These are phyloP conservation scores for Tenebrosternarchus preto DNA, from an alignment of 2,113 vertebrate genomes.

Conservation along the genomic window DNA sequence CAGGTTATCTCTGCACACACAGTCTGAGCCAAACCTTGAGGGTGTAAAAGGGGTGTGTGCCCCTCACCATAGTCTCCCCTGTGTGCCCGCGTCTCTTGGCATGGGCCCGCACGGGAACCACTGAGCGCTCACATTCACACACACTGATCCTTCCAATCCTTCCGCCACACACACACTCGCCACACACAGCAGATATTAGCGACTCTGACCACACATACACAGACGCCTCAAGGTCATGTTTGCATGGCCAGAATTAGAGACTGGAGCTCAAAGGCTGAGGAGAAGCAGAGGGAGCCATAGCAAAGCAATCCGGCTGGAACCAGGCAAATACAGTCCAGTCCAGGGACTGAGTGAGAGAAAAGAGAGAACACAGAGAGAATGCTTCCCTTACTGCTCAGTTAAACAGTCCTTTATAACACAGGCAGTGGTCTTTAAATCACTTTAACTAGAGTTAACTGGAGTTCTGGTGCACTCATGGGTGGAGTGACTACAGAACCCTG, in stretches of 20 bases:
- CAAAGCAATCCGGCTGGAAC: conserved; percentile 60
- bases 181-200: conserved; percentile 50
- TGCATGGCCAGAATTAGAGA: conserved; percentile 60
- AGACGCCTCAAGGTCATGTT: conserved; percentile 62
- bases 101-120: too few relatives aligned
- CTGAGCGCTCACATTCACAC: conserved; percentile 35
- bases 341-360: too few relatives aligned
- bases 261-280: conserved; percentile 47
- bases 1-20: conserved; percentile 2
- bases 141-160: conserved; percentile 18
- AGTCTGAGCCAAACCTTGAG: conserved; percentile 48
- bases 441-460: too few relatives aligned
- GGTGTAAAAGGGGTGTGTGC: background rate
- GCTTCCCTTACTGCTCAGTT: too few relatives aligned
- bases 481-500: too few relatives aligned
- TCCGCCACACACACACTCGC: conserved; percentile 15
- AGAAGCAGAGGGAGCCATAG: conserved; percentile 51
- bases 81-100: too few relatives aligned
- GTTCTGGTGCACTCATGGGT: too few relatives aligned
- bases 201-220: conserved; percentile 48
- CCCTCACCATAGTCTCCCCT: too few relatives aligned
- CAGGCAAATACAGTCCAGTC: conserved; percentile 14
- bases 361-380: too few relatives aligned
- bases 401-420: too few relatives aligned
- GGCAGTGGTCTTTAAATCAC: too few relatives aligned